Conservation (phyloP, 2,797 vertebrate genomes). For the Setipinna tenuifilis region DNA sequence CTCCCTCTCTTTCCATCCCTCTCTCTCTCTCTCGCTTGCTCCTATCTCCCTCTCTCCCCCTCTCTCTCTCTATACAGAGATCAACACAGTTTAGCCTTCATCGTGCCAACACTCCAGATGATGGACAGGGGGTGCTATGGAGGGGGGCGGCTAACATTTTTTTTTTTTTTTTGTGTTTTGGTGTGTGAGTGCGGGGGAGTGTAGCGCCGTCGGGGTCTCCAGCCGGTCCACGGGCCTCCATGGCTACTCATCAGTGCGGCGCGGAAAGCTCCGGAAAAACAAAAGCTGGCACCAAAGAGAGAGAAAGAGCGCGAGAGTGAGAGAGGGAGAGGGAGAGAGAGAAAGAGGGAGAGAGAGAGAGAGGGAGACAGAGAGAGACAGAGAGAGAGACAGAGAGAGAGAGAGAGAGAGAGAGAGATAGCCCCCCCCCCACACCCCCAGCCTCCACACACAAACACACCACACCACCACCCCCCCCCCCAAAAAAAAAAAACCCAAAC, state of each 20-base stretch:
- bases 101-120: constrained; percentile 70
- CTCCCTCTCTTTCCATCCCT: neutral
- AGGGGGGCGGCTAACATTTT: constrained; percentile 29
- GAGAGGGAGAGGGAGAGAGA: too few relatives aligned
- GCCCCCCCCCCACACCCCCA: constrained; percentile 34
- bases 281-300: constrained; percentile 61
- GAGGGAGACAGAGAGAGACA: neutral
- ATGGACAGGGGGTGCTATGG: constrained; percentile 61
- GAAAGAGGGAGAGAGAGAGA: neutral
- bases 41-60: constrained; percentile 41
- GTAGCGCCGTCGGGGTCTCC: constrained; percentile 63
- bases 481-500: neutral
- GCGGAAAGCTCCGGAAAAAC: constrained; percentile 65
- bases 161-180: neutral
- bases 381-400: neutral
- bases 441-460: constrained; percentile 40
- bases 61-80: constrained; percentile 54
- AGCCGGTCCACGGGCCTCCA: constrained; percentile 60
- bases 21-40: neutral
- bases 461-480: too few relatives aligned
- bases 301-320: neutral
- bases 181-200: constrained; percentile 25
- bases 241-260: constrained; percentile 75
- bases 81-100: constrained; percentile 72
- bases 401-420: neutral